Evolutionary conservation across 1,140 invertebrate species (phyloP).

Genomic region (Anadara kagoshimensis): DNA sequence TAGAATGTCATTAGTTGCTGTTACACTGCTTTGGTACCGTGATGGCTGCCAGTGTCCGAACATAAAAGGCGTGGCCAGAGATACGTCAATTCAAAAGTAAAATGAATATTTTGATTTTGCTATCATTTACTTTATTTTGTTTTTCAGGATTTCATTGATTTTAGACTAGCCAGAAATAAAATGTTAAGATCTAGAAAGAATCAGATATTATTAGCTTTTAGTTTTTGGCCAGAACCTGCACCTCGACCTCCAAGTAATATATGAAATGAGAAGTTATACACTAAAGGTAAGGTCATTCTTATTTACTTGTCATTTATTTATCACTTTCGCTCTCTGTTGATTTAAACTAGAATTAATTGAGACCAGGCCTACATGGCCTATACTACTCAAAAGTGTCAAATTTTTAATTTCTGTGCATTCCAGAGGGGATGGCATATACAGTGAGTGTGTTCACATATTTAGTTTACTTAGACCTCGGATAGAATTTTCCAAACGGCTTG

Average conservation of each 20-base stretch:
- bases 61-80: too few species aligned
- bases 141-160: conserved; percentile 81
- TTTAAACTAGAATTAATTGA: not conserved
- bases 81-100: too few species aligned
- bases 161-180: conserved; percentile 87
- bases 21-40: too few species aligned
- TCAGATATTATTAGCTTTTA: conserved; percentile 90
- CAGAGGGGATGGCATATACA: too few species aligned
- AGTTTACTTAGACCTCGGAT: too few species aligned
- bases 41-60: too few species aligned
- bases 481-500: too few species aligned
- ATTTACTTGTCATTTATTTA: not conserved
- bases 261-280: conserved; percentile 94
- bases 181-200: conserved; percentile 91
- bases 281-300: conserved; percentile 80
- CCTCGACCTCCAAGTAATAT: conserved; percentile 86
- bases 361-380: not conserved
- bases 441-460: too few species aligned
- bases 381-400: not conserved
- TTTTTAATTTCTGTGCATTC: too few species aligned
- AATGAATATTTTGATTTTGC: too few species aligned
- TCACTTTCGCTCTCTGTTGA: not conserved
- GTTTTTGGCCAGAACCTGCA: conserved; percentile 77
- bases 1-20: too few species aligned
- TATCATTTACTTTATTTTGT: conserved; percentile 8